Conservation (phyloP, 1,140 invertebrate species). For the Batillaria attramentaria region DNA sequence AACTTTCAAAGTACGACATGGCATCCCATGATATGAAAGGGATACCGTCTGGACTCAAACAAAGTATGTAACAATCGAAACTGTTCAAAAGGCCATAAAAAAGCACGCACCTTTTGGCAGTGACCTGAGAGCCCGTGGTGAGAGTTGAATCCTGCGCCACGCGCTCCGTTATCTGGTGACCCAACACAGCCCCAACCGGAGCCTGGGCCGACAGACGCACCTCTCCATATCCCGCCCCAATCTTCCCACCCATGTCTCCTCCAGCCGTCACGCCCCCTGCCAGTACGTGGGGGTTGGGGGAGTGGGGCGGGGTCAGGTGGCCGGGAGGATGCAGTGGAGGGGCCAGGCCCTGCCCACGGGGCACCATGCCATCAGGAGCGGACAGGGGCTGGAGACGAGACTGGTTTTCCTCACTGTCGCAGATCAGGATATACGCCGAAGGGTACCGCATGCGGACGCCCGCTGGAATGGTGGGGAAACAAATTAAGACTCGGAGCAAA, state of each 20-base stretch:
- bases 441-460: constrained; percentile 95
- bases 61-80: no score
- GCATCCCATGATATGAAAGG: no score
- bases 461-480: constrained; percentile 75
- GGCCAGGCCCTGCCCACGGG: constrained; percentile 6
- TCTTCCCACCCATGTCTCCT: constrained; percentile 28
- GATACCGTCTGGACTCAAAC: no score
- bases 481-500: no score
- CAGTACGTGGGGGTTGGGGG: constrained; percentile 59
- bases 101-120: constrained; percentile 59
- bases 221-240: constrained; percentile 20
- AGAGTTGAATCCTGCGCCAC: constrained; percentile 83
- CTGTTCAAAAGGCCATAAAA: background rate
- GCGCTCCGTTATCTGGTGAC: constrained; percentile 77
- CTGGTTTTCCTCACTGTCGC: constrained; percentile 85
- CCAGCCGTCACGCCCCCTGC: constrained; percentile 40
- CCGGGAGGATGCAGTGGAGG: constrained; percentile 20
- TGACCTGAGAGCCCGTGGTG: constrained; percentile 58
- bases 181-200: constrained; percentile 72
- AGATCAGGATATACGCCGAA: constrained; percentile 91
- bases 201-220: constrained; percentile 44
- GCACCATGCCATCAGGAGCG: background rate
- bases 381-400: constrained; percentile 32
- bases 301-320: constrained; percentile 65
- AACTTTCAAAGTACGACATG: no score